Evolutionary conservation across 2,113 vertebrate genomes (phyloP).

Genomic region (Eretmochelys imbricata): DNA sequence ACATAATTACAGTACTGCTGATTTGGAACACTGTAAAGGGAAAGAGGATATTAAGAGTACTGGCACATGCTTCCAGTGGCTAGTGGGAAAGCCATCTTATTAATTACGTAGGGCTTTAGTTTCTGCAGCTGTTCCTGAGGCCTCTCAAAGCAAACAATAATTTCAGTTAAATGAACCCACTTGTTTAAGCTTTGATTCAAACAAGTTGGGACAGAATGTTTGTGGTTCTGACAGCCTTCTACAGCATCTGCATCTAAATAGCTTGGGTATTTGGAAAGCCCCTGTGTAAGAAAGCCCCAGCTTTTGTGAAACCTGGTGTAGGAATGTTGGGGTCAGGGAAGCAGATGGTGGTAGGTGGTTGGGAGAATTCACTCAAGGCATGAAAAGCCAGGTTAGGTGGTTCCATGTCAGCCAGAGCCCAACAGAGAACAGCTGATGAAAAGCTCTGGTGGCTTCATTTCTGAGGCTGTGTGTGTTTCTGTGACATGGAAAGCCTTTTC

Average conservation of each 20-base stretch:
- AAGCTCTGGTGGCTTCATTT: accelerated
- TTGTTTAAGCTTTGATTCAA: not conserved
- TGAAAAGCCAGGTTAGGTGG: accelerated
- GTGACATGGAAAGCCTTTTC: not conserved
- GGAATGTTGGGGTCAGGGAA: not conserved
- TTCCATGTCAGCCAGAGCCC: not conserved
- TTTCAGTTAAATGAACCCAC: not conserved
- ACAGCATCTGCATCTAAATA: not conserved
- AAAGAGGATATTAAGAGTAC: accelerated
- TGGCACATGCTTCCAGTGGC: accelerated
- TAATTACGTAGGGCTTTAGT: not conserved
- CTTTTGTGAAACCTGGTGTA: not conserved
- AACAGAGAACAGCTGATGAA: not conserved
- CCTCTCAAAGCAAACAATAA: not conserved
- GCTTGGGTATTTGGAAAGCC: not conserved
- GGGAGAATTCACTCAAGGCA: accelerated
- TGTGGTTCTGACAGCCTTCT: not conserved
- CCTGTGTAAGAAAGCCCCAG: not conserved
- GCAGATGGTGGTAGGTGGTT: not conserved
- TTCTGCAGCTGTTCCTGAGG: not conserved
- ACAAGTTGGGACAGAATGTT: not conserved
- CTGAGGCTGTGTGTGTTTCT: not conserved
- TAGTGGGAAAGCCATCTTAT: not conserved
- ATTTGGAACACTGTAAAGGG: not conserved
- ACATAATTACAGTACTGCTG: not conserved